Percentiles rank a stretch among this genome's conserved stretches.
phyloP scores from a whole-genome alignment of 2,888 invertebrate species.

The Myathropa florea region DNA sequence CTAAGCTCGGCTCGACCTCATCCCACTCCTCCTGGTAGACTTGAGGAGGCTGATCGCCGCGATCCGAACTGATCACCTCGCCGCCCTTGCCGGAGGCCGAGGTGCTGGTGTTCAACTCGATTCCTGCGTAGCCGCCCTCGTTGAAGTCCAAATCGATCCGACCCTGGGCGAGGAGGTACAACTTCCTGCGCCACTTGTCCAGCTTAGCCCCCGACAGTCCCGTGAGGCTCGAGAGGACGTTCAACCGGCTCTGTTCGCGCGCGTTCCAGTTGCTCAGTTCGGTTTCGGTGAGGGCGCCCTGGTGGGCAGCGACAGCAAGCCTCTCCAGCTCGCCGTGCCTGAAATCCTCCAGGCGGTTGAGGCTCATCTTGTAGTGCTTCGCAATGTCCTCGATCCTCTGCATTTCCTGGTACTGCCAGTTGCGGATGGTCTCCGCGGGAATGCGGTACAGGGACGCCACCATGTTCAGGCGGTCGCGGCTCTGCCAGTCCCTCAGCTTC shows the following conservation, averaged over 20 bases:
- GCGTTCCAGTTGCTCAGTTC: constrained; percentile 74
- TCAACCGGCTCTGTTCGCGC: constrained; percentile 73
- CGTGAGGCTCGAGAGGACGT: constrained; percentile 72
- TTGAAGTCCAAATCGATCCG: constrained; percentile 74
- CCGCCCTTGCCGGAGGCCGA: constrained; percentile 67
- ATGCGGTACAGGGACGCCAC: constrained; percentile 74
- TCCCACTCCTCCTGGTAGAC: constrained; percentile 76
- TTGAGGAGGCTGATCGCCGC: constrained; percentile 80
- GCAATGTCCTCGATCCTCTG: constrained; percentile 75
- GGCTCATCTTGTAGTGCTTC: constrained; percentile 74
- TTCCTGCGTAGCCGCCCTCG: constrained; percentile 72
- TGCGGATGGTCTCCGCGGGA: constrained; percentile 73
- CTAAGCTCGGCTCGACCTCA: constrained; percentile 77
- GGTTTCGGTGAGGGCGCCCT: constrained; percentile 72
- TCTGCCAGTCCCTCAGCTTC: constrained; percentile 76
- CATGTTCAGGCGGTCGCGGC: constrained; percentile 73
- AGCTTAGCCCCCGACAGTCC: constrained; percentile 74
- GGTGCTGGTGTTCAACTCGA: constrained; percentile 68
- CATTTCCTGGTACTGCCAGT: constrained; percentile 77
- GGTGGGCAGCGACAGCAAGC: constrained; percentile 75
- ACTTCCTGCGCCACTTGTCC: constrained; percentile 76
- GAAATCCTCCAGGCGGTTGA: constrained; percentile 77
- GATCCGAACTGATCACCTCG: constrained; percentile 76
- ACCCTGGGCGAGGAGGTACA: constrained; percentile 77
- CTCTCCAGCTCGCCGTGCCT: constrained; percentile 76